Conservation (phyloP, 2,113 vertebrate genomes). For the Ornithorhynchus anatinus region DNA sequence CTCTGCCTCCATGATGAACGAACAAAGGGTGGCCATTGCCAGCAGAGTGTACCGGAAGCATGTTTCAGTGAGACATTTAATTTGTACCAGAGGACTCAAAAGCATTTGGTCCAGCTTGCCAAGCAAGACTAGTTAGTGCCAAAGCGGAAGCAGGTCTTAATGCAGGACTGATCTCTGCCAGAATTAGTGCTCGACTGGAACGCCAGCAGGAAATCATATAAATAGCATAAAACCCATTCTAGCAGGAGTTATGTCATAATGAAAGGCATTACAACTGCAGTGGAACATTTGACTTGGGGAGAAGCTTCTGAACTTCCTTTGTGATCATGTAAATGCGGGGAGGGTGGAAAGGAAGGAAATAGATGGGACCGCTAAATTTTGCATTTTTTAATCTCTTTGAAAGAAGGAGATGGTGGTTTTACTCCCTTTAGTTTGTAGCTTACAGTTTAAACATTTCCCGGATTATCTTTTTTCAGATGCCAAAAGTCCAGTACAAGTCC, state of each 20-base stretch:
- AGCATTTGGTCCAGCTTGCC: too few relatives aligned
- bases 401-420: too few relatives aligned
- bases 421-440: not conserved
- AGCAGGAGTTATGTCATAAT: not conserved
- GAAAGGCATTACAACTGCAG: not conserved
- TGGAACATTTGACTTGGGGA: not conserved
- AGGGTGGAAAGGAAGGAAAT: slow-evolving; percentile 22
- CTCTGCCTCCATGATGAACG: too few relatives aligned
- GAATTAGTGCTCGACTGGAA: too few relatives aligned
- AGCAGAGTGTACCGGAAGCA: too few relatives aligned
- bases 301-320: not conserved
- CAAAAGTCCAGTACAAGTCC: slow-evolving; percentile 97
- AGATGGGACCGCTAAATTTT: slow-evolving; percentile 45
- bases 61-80: too few relatives aligned
- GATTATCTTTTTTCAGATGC: slow-evolving; percentile 83
- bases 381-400: slow-evolving; percentile 45
- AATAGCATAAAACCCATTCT: not conserved
- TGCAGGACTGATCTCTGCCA: too few relatives aligned
- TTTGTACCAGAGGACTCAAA: too few relatives aligned
- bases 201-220: too few relatives aligned
- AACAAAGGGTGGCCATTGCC: too few relatives aligned
- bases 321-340: not conserved
- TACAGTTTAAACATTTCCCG: not conserved
- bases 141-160: too few relatives aligned
- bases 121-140: too few relatives aligned